These are phyloP conservation scores for Apeltes quadracus DNA, from an alignment of 2,113 vertebrate genomes.

Conservation along the genomic window DNA sequence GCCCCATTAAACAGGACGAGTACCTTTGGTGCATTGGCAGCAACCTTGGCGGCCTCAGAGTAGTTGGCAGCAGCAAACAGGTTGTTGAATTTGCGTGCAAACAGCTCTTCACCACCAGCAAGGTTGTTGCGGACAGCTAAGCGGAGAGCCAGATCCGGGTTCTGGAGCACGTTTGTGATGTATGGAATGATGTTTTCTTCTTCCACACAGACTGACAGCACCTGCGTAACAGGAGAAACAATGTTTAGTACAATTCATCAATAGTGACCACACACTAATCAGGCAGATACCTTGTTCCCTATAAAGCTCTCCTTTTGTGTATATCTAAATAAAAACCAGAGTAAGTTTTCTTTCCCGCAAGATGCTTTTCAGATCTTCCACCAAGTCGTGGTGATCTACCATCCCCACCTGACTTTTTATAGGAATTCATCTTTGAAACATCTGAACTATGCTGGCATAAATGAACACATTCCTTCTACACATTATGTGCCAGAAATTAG, in stretches of 20 bases:
- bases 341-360: too few species aligned
- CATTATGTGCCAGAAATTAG: conserved; percentile 5
- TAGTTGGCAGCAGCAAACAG: conserved; percentile 96
- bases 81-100: conserved; percentile 97
- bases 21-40: conserved; percentile 99
- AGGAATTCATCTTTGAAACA: background rate
- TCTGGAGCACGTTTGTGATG: conserved; percentile 97
- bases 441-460: background rate
- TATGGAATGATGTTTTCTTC: conserved; percentile 99
- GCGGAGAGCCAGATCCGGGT: conserved; percentile 94
- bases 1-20: background rate
- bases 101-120: conserved; percentile 96
- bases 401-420: background rate
- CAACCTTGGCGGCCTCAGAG: conserved; percentile 97
- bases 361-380: too few species aligned
- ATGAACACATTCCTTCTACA: conserved; percentile 10
- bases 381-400: too few species aligned
- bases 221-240: conserved; percentile 74
- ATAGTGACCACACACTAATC: background rate
- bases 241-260: background rate
- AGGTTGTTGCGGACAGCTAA: conserved; percentile 99
- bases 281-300: background rate
- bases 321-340: background rate
- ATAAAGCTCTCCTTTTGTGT: background rate
- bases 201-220: conserved; percentile 97